Conservation (phyloP, 2,888 invertebrate species). For the Apamea crenata region DNA sequence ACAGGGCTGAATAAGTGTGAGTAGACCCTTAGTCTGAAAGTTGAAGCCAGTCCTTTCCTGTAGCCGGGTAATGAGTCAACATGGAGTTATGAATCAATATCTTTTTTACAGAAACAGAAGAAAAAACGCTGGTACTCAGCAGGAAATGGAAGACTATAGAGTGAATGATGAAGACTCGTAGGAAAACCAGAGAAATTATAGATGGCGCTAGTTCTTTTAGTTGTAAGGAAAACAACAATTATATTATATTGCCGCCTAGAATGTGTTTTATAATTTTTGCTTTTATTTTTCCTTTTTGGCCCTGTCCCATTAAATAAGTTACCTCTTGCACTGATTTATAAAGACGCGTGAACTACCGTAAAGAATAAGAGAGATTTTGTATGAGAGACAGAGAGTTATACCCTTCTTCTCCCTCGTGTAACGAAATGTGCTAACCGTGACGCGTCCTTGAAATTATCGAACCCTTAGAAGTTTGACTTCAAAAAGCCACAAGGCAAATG, state of each 20-base stretch:
- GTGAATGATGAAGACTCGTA: constrained; percentile 54
- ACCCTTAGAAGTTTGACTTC: no score
- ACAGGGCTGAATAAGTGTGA: no score
- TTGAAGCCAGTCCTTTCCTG: neutral
- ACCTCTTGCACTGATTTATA: no score
- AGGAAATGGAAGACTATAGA: constrained; percentile 64
- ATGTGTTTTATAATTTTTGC: neutral
- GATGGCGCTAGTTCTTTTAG: constrained; percentile 48
- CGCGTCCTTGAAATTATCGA: no score
- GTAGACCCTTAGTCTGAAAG: neutral
- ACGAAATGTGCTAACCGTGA: no score
- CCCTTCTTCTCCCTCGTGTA: no score
- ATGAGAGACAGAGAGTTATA: no score
- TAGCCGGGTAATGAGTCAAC: no score
- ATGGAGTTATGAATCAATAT: neutral
- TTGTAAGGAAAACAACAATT: constrained; percentile 4
- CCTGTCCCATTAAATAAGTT: neutral
- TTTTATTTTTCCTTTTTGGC: neutral
- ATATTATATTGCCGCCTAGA: neutral
- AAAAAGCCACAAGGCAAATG: neutral
- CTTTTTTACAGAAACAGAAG: constrained; percentile 71
- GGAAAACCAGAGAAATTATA: constrained; percentile 36
- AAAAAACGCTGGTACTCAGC: constrained; percentile 65
- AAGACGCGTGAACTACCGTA: neutral
- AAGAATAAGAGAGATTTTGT: no score